Percentiles rank a stretch among this genome's conserved stretches.
phyloP scores from a whole-genome alignment of 2,888 invertebrate species.

The Hyles lineata region DNA sequence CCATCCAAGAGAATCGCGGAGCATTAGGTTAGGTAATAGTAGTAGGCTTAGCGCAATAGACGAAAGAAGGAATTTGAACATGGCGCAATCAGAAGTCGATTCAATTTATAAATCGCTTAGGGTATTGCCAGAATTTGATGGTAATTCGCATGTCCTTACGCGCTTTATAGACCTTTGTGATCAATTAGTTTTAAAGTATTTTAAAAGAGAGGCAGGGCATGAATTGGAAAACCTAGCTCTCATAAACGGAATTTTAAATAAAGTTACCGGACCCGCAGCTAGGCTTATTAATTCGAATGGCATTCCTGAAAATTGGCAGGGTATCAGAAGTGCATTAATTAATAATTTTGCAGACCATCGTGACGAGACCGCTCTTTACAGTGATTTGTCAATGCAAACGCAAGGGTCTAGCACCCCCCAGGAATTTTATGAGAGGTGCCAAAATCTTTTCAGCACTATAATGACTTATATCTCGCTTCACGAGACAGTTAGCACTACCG shows the following conservation, averaged over 20 bases:
- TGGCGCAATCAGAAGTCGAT: neutral
- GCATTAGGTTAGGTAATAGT: conserved; percentile 2
- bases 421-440: conserved; percentile 44
- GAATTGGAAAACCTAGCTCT: conserved; percentile 34
- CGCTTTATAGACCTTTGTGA: conserved; percentile 42
- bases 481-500: conserved; percentile 37
- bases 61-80: neutral
- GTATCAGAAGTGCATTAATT: conserved; percentile 39
- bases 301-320: conserved; percentile 41
- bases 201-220: conserved; percentile 10
- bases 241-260: conserved; percentile 40
- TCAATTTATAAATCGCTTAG: conserved; percentile 17
- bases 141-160: conserved; percentile 33
- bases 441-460: conserved; percentile 42
- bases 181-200: conserved; percentile 31
- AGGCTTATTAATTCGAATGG: conserved; percentile 44
- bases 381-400: conserved; percentile 38
- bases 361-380: conserved; percentile 43
- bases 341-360: conserved; percentile 45
- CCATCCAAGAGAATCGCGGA: conserved; percentile 23
- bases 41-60: neutral
- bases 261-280: conserved; percentile 41
- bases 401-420: conserved; percentile 40
- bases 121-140: too few relatives aligned
- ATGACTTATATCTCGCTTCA: conserved; percentile 42